Percentiles rank a stretch among this genome's conserved stretches.
Evolutionary conservation across 2,888 invertebrate genomes (phyloP).

Genomic region (Cataglyphis livida): DNA sequence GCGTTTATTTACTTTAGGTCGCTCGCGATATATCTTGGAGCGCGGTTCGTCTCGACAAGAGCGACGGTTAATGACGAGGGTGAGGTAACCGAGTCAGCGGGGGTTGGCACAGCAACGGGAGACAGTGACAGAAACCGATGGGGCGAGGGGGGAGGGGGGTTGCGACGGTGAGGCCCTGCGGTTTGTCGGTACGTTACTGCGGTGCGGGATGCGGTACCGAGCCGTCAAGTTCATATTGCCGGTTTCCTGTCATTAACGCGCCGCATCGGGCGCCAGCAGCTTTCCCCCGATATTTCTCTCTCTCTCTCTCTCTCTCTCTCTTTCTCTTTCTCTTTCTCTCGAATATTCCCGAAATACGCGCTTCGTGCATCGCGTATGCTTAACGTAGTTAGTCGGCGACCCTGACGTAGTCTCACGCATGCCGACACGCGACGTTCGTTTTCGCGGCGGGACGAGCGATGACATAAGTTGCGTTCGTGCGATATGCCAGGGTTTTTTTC

Average conservation of each 20-base stretch:
- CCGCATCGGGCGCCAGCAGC: conserved; percentile 72
- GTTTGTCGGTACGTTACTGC: conserved; percentile 78
- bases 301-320: neutral
- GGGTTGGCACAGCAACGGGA: conserved; percentile 18
- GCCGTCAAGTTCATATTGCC: conserved; percentile 85
- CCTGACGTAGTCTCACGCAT: conserved; percentile 39
- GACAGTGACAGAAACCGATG: conserved; percentile 42
- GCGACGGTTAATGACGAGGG: conserved; percentile 39
- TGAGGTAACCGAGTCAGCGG: conserved; percentile 29
- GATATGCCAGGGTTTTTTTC: neutral
- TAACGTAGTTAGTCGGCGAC: conserved; percentile 45
- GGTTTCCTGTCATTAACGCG: conserved; percentile 85
- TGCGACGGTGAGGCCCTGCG: conserved; percentile 67
- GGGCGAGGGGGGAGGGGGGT: neutral
- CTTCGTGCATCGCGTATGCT: conserved; percentile 35
- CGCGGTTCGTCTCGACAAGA: conserved; percentile 23
- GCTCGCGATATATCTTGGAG: conserved; percentile 26
- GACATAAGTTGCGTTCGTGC: conserved; percentile 15
- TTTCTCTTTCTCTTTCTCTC: conserved; percentile 13
- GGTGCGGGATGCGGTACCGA: conserved; percentile 81
- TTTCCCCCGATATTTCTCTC: neutral
- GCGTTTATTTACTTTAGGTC: conserved; percentile 5
- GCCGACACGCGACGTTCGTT: conserved; percentile 44
- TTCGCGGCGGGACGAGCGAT: conserved; percentile 23
- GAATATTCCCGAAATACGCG: conserved; percentile 36